These are phyloP conservation scores for Nansenia antarctica DNA, from an alignment of 2,113 vertebrate species.

Conservation along the genomic window DNA sequence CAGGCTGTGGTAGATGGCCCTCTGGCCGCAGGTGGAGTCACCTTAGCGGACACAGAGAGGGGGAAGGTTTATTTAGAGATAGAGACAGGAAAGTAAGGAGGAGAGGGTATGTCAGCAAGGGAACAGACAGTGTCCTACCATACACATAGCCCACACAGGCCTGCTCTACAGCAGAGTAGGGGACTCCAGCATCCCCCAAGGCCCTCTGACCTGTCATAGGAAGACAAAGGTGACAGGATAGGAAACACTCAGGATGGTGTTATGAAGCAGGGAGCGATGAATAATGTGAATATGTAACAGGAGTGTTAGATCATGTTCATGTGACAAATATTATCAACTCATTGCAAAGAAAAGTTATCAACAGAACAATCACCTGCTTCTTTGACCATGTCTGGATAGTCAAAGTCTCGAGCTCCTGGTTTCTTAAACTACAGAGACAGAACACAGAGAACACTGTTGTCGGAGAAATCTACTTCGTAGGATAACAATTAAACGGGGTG, in stretches of 20 bases:
- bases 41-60: too few species aligned
- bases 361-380: slow-evolving; percentile 93
- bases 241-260: too few species aligned
- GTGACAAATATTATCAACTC: background rate
- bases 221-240: too few species aligned
- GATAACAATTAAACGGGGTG: background rate
- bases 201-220: slow-evolving; percentile 82
- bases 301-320: too few species aligned
- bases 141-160: slow-evolving; percentile 94
- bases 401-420: slow-evolving; percentile 69
- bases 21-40: slow-evolving; percentile 90
- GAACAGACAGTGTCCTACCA: slow-evolving; percentile 78
- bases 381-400: slow-evolving; percentile 93
- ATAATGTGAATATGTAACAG: background rate
- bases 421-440: slow-evolving; percentile 83
- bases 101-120: too few species aligned
- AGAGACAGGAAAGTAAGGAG: too few species aligned
- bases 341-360: background rate
- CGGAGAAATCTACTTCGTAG: background rate
- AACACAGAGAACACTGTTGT: background rate
- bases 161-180: slow-evolving; percentile 87
- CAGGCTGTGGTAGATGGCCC: slow-evolving; percentile 92
- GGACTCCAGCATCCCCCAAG: slow-evolving; percentile 86
- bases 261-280: background rate
- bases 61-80: too few species aligned